These are phyloP conservation scores for Leiothrix lutea DNA, from an alignment of 2,113 vertebrate species.

Conservation along the genomic window DNA sequence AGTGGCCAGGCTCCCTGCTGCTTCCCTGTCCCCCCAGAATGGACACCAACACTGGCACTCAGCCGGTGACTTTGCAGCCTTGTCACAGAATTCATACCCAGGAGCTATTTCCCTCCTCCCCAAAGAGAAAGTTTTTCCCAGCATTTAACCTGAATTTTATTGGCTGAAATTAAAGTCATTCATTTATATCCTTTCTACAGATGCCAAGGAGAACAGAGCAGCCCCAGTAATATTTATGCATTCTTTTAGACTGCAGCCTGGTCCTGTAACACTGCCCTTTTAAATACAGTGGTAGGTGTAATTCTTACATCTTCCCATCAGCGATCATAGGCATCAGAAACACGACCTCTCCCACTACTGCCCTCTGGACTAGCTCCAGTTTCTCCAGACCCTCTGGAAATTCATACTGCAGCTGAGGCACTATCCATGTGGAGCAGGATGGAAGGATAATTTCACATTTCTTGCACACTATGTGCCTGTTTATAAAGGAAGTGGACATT, in stretches of 20 bases:
- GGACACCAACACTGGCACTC: accelerated
- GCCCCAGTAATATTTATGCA: not conserved
- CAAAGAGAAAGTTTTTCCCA: not conserved
- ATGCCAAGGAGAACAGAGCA: not conserved
- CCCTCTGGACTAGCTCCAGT: not conserved
- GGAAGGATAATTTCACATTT: not conserved
- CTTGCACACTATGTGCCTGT: not conserved
- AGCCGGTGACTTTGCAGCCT: not conserved
- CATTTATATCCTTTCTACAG: not conserved
- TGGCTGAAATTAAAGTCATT: not conserved
- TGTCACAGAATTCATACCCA: not conserved
- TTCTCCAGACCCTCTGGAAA: not conserved
- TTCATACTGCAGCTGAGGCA: not conserved
- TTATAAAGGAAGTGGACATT: not conserved
- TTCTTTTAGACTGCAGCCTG: not conserved
- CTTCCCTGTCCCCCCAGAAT: not conserved
- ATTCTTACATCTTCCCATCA: not conserved
- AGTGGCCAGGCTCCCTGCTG: not conserved
- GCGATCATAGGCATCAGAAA: not conserved
- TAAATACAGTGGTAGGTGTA: not conserved
- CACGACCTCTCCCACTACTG: not conserved
- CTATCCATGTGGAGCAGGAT: not conserved
- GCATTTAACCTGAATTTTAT: not conserved
- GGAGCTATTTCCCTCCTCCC: not conserved
- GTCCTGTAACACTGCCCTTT: not conserved